These are phyloP conservation scores for Cerastis leucographa DNA, from an alignment of 2,888 invertebrate genomes.

Conservation along the genomic window DNA sequence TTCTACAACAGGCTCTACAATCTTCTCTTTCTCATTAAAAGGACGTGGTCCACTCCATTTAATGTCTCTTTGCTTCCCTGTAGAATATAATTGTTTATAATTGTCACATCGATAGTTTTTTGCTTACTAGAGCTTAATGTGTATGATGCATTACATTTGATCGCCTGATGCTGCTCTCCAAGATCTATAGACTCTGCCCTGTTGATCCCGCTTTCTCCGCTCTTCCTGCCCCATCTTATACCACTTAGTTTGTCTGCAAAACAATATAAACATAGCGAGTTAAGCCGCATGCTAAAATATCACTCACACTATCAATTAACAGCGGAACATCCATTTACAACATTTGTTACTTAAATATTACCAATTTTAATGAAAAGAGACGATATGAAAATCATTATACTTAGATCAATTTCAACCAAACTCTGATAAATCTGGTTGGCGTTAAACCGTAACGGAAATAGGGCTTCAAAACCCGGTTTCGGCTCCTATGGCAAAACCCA, in stretches of 20 bases:
- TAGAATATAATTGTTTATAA: not conserved
- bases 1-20: not conserved
- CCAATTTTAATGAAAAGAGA: not conserved
- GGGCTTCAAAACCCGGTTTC: no score
- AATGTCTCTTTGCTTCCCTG: conserved; percentile 37
- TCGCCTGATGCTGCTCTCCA: conserved; percentile 5
- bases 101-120: not conserved
- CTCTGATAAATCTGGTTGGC: not conserved
- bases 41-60: conserved; percentile 37
- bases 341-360: not conserved
- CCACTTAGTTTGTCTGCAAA: conserved; percentile 23
- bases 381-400: not conserved
- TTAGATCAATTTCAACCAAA: not conserved
- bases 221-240: conserved; percentile 42
- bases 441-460: not conserved
- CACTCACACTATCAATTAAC: not conserved
- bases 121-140: not conserved
- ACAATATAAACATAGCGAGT: conserved; percentile 4
- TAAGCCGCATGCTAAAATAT: not conserved
- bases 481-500: no score
- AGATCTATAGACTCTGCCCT: conserved; percentile 29
- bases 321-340: not conserved
- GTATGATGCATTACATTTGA: conserved; percentile 38
- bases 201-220: conserved; percentile 29
- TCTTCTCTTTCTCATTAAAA: not conserved